phyloP scores from a whole-genome alignment of 2,797 vertebrate species.

The Thamnophis elegans region DNA sequence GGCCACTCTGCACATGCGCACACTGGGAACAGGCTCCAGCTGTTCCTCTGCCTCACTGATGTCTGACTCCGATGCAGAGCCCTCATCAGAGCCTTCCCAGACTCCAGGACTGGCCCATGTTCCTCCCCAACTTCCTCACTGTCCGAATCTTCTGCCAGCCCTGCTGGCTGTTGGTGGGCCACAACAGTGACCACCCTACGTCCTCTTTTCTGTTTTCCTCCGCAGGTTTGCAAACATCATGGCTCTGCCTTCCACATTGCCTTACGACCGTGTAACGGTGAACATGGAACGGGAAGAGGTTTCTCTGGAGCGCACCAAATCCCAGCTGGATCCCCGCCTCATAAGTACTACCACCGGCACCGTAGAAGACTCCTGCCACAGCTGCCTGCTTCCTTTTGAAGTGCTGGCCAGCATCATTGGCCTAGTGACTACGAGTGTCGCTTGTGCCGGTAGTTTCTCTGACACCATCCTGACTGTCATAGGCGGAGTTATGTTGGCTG shows the following conservation, averaged over 20 bases:
- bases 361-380: conserved; percentile 41
- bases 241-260: background rate
- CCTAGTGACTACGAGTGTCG: conserved; percentile 16
- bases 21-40: no score
- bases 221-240: background rate
- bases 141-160: no score
- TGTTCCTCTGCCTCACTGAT: no score
- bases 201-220: background rate
- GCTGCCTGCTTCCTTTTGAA: conserved; percentile 47
- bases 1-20: no score
- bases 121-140: no score
- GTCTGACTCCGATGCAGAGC: no score
- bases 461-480: conserved; percentile 12
- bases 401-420: conserved; percentile 39
- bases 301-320: background rate
- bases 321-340: conserved; percentile 18
- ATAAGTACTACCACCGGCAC: conserved; percentile 47
- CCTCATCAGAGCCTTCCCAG: no score
- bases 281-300: conserved; percentile 20
- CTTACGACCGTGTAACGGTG: conserved; percentile 3
- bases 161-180: no score
- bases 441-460: background rate
- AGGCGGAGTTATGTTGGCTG: conserved; percentile 18
- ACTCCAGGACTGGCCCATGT: no score
- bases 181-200: background rate